These are phyloP conservation scores for Eurypyga helias DNA, from an alignment of 2,113 vertebrate genomes.

Conservation along the genomic window DNA sequence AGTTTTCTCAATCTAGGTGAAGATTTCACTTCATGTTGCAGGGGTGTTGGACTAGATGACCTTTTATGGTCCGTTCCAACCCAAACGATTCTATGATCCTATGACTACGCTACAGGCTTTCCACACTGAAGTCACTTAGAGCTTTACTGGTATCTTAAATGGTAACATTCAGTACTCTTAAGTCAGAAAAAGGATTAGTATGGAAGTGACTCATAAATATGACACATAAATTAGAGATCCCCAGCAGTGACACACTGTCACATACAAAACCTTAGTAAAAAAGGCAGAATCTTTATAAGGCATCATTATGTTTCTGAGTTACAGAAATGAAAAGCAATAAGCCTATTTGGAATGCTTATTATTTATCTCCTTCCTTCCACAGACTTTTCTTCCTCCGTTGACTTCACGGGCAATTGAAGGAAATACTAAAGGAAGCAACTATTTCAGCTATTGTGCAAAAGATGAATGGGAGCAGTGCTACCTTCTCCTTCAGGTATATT, in stretches of 20 bases:
- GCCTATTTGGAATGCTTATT: neutral
- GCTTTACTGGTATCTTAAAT: neutral
- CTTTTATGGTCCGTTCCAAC: no score
- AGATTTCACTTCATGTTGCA: no score
- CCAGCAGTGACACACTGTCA: neutral
- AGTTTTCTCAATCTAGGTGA: neutral
- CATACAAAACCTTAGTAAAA: neutral
- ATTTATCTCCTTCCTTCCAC: neutral
- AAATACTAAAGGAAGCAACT: neutral
- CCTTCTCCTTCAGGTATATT: neutral
- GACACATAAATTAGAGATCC: neutral
- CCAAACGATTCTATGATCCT: no score
- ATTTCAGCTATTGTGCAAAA: neutral
- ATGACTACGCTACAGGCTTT: neutral
- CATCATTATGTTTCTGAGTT: neutral
- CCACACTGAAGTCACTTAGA: neutral
- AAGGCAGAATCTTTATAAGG: neutral
- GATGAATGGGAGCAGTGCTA: neutral
- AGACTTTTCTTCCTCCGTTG: neutral
- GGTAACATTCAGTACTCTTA: neutral
- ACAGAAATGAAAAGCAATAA: neutral
- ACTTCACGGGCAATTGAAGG: neutral
- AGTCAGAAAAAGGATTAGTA: neutral
- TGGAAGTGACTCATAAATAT: neutral
- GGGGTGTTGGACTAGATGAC: no score